Percentiles rank a stretch among this genome's conserved stretches.
Evolutionary conservation across 2,888 invertebrate genomes (phyloP).

Genomic region (Embidobia sp.): DNA sequence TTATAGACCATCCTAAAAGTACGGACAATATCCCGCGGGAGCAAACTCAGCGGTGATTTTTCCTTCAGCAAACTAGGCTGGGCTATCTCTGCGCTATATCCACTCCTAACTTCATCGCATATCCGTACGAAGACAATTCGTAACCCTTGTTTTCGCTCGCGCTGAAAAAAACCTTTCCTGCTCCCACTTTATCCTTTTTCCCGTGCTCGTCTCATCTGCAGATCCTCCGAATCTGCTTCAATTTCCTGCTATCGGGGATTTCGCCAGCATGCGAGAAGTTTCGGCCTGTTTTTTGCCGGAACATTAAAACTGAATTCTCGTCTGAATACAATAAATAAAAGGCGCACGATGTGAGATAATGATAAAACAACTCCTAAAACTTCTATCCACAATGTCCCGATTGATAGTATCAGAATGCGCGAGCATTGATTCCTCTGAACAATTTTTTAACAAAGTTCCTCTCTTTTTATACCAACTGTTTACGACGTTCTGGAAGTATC

Average conservation of each 20-base stretch:
- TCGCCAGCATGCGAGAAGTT: slow-evolving; percentile 23
- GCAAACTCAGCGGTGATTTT: slow-evolving; percentile 68
- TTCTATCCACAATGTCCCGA: slow-evolving; percentile 4
- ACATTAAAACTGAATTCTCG: slow-evolving; percentile 52
- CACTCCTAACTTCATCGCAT: slow-evolving; percentile 29
- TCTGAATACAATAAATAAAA: slow-evolving; percentile 38
- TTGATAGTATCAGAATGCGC: slow-evolving; percentile 30
- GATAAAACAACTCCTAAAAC: slow-evolving; percentile 32
- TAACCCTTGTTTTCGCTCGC: slow-evolving; percentile 40
- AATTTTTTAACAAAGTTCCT: too few species aligned
- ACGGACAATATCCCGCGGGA: slow-evolving; percentile 68
- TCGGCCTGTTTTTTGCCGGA: slow-evolving; percentile 37
- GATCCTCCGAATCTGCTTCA: slow-evolving; percentile 38
- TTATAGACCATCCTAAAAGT: slow-evolving; percentile 65
- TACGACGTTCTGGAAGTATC: too few species aligned
- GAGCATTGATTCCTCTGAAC: too few species aligned
- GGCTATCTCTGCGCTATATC: slow-evolving; percentile 25
- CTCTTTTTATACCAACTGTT: too few species aligned
- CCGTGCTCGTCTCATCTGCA: slow-evolving; percentile 22
- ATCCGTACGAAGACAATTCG: slow-evolving; percentile 46
- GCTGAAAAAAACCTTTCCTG: slow-evolving; percentile 35
- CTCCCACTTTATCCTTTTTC: slow-evolving; percentile 23
- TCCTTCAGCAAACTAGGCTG: slow-evolving; percentile 41
- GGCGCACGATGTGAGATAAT: slow-evolving; percentile 40
- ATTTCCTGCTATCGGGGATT: slow-evolving; percentile 38